Conservation (phyloP, 2,797 vertebrate genomes). For the Luscinia luscinia region DNA sequence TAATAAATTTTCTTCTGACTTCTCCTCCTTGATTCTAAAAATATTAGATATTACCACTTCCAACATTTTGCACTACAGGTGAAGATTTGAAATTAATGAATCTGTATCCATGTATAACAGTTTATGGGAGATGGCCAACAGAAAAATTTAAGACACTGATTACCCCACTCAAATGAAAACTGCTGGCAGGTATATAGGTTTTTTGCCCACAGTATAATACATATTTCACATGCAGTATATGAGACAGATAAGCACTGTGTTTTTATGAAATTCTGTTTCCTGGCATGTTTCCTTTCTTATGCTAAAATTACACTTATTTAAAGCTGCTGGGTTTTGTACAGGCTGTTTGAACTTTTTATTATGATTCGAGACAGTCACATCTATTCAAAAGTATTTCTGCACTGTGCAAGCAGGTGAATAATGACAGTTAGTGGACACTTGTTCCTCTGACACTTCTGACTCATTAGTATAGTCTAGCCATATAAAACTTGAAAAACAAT, state of each 20-base stretch:
- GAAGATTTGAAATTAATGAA: background rate
- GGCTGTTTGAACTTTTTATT: background rate
- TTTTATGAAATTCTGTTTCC: background rate
- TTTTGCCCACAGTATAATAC: background rate
- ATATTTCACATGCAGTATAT: background rate
- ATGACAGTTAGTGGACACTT: background rate
- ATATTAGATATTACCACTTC: background rate
- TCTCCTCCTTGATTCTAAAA: background rate
- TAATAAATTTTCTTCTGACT: background rate
- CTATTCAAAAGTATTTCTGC: background rate
- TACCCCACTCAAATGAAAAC: background rate
- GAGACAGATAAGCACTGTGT: background rate
- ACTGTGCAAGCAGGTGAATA: background rate
- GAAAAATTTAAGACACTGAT: background rate
- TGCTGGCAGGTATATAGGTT: accelerated
- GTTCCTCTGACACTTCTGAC: background rate
- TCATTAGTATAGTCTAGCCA: background rate
- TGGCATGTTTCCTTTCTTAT: background rate
- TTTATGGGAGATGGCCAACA: background rate
- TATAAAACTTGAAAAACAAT: background rate
- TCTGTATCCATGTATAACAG: background rate
- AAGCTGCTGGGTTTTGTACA: background rate
- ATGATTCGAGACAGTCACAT: background rate
- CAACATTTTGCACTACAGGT: background rate
- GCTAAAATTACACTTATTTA: background rate